Percentiles rank a stretch among this genome's conserved stretches.
Evolutionary conservation across 2,797 vertebrate genomes (phyloP).

Genomic region (Sebastes steindachneri): DNA sequence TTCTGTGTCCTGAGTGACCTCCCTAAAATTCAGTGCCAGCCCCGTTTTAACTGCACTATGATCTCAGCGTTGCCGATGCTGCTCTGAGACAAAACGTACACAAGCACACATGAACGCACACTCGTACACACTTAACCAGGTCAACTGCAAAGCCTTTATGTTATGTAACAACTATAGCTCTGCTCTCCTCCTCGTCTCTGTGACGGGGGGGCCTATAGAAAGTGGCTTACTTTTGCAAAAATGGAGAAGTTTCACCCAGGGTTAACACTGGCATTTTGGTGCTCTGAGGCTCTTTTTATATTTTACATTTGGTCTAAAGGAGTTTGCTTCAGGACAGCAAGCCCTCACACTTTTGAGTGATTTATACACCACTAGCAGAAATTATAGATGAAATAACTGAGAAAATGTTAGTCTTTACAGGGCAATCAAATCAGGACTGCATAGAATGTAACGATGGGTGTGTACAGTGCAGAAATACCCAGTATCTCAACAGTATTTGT

Average conservation of each 20-base stretch:
- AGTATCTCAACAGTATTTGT: constrained; percentile 17
- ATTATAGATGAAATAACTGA: background rate
- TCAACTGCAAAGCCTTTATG: constrained; percentile 41
- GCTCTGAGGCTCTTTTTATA: background rate
- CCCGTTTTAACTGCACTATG: constrained; percentile 41
- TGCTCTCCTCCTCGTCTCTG: background rate
- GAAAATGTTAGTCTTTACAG: background rate
- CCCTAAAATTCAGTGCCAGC: constrained; percentile 23
- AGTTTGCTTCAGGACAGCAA: constrained; percentile 5
- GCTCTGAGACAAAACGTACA: constrained; percentile 25
- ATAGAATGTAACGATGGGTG: constrained; percentile 22
- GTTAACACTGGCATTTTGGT: background rate
- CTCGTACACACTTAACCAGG: constrained; percentile 40
- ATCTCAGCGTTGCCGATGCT: constrained; percentile 21
- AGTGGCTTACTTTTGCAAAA: constrained; percentile 4
- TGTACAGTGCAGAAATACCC: constrained; percentile 28
- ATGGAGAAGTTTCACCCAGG: constrained; percentile 1
- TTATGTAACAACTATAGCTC: constrained; percentile 60
- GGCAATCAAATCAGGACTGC: background rate
- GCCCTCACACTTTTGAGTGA: background rate
- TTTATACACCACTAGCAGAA: background rate
- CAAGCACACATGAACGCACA: background rate
- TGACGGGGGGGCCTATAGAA: background rate
- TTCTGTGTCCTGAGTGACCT: constrained; percentile 56
- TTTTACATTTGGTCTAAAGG: background rate